These are phyloP conservation scores for Trypoxylon attenuatum DNA, from an alignment of 2,888 invertebrate genomes.

Conservation along the genomic window DNA sequence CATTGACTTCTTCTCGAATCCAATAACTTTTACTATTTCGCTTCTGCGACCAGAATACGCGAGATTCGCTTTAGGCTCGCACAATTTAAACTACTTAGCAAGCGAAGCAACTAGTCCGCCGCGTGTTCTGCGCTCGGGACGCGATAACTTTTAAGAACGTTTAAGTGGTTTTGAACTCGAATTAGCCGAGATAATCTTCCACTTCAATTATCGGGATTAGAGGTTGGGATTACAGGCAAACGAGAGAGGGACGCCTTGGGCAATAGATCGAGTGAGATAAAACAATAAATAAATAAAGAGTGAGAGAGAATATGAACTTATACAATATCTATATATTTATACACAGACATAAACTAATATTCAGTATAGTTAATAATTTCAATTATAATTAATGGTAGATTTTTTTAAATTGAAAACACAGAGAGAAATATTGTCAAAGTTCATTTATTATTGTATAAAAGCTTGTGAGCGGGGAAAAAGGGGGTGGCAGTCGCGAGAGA, in stretches of 20 bases:
- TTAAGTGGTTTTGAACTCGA: conserved; percentile 17
- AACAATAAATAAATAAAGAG: not conserved
- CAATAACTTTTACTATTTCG: no score
- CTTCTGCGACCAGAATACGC: no score
- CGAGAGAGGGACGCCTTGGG: not conserved
- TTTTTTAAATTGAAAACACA: no score
- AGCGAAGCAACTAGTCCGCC: conserved; percentile 17
- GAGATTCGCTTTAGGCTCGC: no score
- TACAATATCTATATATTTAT: no score
- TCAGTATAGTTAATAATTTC: no score
- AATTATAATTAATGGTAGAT: no score
- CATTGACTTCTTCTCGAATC: no score
- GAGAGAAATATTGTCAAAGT: conserved; percentile 22
- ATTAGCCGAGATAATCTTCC: conserved; percentile 3
- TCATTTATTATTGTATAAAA: conserved; percentile 41
- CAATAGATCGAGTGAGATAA: not conserved
- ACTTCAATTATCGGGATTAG: conserved; percentile 9
- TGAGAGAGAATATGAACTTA: not conserved
- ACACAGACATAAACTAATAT: no score
- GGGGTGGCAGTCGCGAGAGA: conserved; percentile 12
- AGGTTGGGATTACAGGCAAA: not conserved
- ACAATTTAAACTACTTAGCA: conserved; percentile 33
- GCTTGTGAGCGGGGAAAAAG: conserved; percentile 6
- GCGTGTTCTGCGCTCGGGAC: not conserved
- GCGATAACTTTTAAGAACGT: conserved; percentile 20